Percentiles rank a stretch among this genome's conserved stretches.
Evolutionary conservation across 2,888 invertebrate species (phyloP).

Genomic region (Cephus spinipes): DNA sequence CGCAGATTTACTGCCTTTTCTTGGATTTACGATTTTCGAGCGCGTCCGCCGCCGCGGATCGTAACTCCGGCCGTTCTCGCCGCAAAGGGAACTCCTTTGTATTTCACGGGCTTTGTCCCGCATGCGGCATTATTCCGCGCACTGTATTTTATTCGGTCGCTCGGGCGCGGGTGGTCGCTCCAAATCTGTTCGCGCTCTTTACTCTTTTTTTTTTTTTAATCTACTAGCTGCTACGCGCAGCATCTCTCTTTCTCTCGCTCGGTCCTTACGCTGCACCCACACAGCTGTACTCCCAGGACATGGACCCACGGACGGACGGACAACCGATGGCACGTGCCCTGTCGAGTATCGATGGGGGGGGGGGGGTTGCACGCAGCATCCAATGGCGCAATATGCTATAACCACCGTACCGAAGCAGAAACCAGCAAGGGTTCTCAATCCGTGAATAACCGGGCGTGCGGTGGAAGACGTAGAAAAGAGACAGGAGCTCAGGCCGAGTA

Average conservation of each 20-base stretch:
- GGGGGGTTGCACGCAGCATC: constrained; percentile 48
- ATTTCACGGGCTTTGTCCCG: constrained; percentile 9
- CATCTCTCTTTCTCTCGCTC: neutral
- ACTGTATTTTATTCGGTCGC: neutral
- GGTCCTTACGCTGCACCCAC: no score
- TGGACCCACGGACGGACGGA: constrained; percentile 25
- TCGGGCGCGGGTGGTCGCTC: constrained; percentile 2
- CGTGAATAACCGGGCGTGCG: no score
- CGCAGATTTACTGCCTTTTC: constrained; percentile 55
- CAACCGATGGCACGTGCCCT: constrained; percentile 65
- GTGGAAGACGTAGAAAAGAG: no score
- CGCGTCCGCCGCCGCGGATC: neutral
- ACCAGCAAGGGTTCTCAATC: neutral
- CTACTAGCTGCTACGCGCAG: neutral
- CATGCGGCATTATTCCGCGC: neutral
- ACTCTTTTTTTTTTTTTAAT: no score
- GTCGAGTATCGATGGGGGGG: constrained; percentile 48
- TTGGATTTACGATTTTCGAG: constrained; percentile 53
- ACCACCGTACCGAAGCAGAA: constrained; percentile 15
- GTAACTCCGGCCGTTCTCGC: constrained; percentile 1
- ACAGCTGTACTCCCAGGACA: no score
- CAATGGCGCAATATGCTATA: constrained; percentile 46
- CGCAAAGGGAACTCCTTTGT: constrained; percentile 18
- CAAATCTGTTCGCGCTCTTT: neutral
- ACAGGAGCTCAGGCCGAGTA: no score